These are phyloP conservation scores for Drosophila prolongata DNA, from an alignment of 2,888 invertebrate species.

Conservation along the genomic window DNA sequence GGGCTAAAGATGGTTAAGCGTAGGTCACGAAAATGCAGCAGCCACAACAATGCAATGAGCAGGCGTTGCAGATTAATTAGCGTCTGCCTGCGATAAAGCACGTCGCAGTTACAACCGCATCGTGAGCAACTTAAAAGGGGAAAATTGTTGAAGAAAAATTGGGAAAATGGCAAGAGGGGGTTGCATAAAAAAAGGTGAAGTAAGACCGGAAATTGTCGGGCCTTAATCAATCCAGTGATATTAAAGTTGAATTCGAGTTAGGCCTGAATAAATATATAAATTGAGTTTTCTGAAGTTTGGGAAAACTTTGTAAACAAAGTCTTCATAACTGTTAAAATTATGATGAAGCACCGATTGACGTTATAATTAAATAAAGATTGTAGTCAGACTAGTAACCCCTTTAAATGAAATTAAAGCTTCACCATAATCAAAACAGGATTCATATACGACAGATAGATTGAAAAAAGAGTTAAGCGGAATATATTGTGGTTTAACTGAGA, in stretches of 20 bases:
- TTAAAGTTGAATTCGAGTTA: not conserved
- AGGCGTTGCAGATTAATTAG: constrained; percentile 74
- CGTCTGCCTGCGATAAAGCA: constrained; percentile 69
- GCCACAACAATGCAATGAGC: constrained; percentile 49
- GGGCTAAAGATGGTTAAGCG: constrained; percentile 20
- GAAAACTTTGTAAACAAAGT: too few relatives aligned
- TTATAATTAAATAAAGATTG: too few relatives aligned
- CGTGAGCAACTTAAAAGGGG: constrained; percentile 33
- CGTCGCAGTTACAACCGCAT: constrained; percentile 54
- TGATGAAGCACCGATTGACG: not conserved
- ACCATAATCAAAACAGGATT: too few relatives aligned
- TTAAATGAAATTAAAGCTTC: too few relatives aligned
- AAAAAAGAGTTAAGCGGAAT: too few relatives aligned
- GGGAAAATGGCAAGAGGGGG: constrained; percentile 3
- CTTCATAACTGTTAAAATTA: too few relatives aligned
- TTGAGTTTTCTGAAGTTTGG: too few relatives aligned
- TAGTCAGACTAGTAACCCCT: too few relatives aligned
- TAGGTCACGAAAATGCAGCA: constrained; percentile 64
- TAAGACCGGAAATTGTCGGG: not conserved
- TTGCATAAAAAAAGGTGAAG: not conserved
- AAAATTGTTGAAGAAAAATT: not conserved
- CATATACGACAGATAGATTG: too few relatives aligned
- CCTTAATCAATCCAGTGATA: not conserved
- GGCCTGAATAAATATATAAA: not conserved
- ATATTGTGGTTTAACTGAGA: too few relatives aligned